These are phyloP conservation scores for Heliconius erato DNA, from an alignment of 2,888 invertebrate genomes.

Conservation along the genomic window DNA sequence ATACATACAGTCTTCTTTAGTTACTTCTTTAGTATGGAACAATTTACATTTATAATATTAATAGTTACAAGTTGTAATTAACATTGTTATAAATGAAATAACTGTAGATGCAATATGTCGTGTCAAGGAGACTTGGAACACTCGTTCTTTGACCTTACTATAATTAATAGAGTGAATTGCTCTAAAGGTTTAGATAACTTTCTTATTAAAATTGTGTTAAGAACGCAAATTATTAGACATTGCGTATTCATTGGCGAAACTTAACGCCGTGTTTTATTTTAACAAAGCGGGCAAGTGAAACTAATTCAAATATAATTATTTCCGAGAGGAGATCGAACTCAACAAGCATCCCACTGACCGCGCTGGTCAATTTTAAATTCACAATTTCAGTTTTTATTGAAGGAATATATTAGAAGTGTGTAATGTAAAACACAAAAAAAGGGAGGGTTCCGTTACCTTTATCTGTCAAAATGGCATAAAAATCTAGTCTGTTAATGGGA, in stretches of 20 bases:
- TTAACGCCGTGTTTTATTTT: not conserved
- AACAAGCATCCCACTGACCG: no score
- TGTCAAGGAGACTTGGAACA: constrained; percentile 45
- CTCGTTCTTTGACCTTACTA: constrained; percentile 45
- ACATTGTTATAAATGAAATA: constrained; percentile 40
- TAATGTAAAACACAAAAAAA: no score
- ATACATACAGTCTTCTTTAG: not conserved
- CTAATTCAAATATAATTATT: no score
- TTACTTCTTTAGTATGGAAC: not conserved
- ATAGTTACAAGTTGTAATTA: not conserved
- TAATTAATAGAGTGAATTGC: constrained; percentile 36
- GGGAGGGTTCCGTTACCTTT: no score
- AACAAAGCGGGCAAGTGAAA: no score
- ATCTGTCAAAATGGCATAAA: no score
- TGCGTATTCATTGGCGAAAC: not conserved
- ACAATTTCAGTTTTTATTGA: no score
- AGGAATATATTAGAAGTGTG: no score
- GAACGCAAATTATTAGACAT: not conserved
- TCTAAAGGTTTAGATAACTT: not conserved
- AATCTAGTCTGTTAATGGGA: no score
- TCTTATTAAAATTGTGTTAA: not conserved
- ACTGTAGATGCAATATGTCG: constrained; percentile 37
- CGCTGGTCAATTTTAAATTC: no score
- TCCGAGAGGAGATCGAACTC: no score
- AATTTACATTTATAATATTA: not conserved